Evolutionary conservation across 2,888 invertebrate genomes (phyloP).

Genomic region (Ypsolopha scabrella): DNA sequence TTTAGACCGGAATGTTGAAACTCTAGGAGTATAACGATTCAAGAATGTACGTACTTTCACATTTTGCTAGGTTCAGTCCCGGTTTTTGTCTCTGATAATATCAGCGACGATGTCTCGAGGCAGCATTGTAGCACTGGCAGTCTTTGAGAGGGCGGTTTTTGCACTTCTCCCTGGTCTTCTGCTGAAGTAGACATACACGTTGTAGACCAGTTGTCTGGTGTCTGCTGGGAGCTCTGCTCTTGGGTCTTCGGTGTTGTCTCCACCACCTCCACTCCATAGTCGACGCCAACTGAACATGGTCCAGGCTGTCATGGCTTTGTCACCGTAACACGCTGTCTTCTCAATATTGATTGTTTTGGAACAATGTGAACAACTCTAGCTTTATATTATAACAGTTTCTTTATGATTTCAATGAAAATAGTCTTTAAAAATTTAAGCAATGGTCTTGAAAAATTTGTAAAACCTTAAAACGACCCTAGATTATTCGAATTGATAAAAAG

Average conservation of each 20-base stretch:
- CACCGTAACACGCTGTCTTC: slow-evolving; percentile 65
- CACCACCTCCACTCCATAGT: slow-evolving; percentile 44
- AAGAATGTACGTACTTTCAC: background rate
- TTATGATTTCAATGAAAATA: no score
- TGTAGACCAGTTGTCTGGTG: slow-evolving; percentile 57
- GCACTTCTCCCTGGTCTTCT: slow-evolving; percentile 51
- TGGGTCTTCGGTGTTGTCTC: slow-evolving; percentile 39
- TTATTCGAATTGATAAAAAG: no score
- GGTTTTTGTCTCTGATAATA: slow-evolving; percentile 53
- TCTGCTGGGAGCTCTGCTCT: slow-evolving; percentile 53
- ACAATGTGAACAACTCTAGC: background rate
- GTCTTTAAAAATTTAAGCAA: no score
- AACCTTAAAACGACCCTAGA: no score
- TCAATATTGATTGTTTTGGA: background rate
- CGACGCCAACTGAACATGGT: slow-evolving; percentile 66
- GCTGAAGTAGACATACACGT: slow-evolving; percentile 58
- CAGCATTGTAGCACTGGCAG: slow-evolving; percentile 57
- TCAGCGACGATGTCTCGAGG: slow-evolving; percentile 58
- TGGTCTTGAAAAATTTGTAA: no score
- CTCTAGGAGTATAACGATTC: background rate
- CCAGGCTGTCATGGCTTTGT: slow-evolving; percentile 65
- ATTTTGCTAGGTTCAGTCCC: slow-evolving; percentile 14
- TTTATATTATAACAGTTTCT: no score
- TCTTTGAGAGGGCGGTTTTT: slow-evolving; percentile 48
- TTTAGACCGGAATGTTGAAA: background rate